These are phyloP conservation scores for Oxygymnocypris stewartii DNA, from an alignment of 2,113 vertebrate genomes.

Conservation along the genomic window DNA sequence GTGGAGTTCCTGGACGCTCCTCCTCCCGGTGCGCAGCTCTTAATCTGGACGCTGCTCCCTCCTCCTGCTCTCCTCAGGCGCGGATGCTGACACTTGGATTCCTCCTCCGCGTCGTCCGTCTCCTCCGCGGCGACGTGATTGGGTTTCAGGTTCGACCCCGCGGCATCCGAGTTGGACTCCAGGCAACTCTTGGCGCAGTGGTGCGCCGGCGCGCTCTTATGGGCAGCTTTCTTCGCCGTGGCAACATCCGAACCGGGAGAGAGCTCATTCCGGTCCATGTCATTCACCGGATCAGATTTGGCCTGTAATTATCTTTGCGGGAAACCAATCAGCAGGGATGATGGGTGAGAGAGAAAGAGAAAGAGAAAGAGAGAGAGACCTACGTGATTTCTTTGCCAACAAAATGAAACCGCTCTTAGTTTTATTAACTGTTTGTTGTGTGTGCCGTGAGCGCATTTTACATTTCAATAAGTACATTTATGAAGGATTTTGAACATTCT, in stretches of 20 bases:
- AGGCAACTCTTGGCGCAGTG: slow-evolving; percentile 65
- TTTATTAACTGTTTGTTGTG: slow-evolving; percentile 1
- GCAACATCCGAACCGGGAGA: slow-evolving; percentile 67
- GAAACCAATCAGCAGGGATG: slow-evolving; percentile 63
- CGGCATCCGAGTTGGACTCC: slow-evolving; percentile 56
- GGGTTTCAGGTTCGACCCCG: slow-evolving; percentile 43
- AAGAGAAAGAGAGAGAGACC: not conserved
- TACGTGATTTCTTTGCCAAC: slow-evolving; percentile 21
- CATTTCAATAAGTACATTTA: not conserved
- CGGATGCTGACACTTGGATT: slow-evolving; percentile 73
- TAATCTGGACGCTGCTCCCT: slow-evolving; percentile 75
- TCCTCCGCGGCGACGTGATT: slow-evolving; percentile 72
- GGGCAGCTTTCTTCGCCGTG: slow-evolving; percentile 65
- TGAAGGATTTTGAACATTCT: not conserved
- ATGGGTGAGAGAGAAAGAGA: slow-evolving; percentile 33
- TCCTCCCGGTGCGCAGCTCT: slow-evolving; percentile 72
- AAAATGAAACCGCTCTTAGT: slow-evolving; percentile 17
- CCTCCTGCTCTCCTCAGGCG: slow-evolving; percentile 71
- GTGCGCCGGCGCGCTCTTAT: slow-evolving; percentile 56
- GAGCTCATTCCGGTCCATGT: slow-evolving; percentile 76
- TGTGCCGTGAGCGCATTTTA: not conserved
- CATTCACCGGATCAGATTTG: slow-evolving; percentile 72
- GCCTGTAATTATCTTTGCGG: slow-evolving; percentile 69
- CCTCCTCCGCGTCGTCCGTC: slow-evolving; percentile 74
- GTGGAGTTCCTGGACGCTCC: slow-evolving; percentile 72